Conservation (phyloP, 1,140 invertebrate genomes). For the Aleiodes sp. region DNA sequence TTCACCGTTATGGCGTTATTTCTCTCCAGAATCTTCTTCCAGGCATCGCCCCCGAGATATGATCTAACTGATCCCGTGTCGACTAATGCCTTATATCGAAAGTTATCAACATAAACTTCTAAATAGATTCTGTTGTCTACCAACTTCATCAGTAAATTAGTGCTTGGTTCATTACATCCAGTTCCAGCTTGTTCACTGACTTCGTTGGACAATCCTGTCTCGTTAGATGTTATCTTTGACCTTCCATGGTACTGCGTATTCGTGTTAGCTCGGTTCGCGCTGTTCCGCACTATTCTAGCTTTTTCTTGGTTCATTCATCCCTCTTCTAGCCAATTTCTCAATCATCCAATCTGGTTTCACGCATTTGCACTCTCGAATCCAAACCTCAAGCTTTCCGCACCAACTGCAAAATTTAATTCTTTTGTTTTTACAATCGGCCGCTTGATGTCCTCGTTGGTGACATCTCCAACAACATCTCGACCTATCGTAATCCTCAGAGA, state of each 20-base stretch:
- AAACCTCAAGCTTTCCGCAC: not conserved
- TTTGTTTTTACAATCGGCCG: not conserved
- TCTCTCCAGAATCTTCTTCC: not conserved
- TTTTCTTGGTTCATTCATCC: not conserved
- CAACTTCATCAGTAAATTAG: not conserved
- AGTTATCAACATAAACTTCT: not conserved
- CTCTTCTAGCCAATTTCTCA: not conserved
- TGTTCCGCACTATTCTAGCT: no score
- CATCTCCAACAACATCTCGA: not conserved
- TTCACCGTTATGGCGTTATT: not conserved
- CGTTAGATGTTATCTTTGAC: no score
- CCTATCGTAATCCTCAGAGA: not conserved
- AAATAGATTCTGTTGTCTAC: not conserved
- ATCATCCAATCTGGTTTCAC: not conserved
- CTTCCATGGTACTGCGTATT: no score
- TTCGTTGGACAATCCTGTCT: no score
- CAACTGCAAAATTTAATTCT: not conserved
- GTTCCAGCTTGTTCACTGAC: no score
- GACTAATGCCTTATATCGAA: not conserved
- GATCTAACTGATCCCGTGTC: conserved; percentile 4
- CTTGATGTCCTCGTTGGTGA: not conserved
- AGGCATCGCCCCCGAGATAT: not conserved
- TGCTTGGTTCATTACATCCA: no score
- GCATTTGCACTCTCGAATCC: not conserved
- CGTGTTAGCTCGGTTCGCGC: no score